These are phyloP conservation scores for Struthidea cinerea DNA, from an alignment of 2,113 vertebrate species.

Conservation along the genomic window DNA sequence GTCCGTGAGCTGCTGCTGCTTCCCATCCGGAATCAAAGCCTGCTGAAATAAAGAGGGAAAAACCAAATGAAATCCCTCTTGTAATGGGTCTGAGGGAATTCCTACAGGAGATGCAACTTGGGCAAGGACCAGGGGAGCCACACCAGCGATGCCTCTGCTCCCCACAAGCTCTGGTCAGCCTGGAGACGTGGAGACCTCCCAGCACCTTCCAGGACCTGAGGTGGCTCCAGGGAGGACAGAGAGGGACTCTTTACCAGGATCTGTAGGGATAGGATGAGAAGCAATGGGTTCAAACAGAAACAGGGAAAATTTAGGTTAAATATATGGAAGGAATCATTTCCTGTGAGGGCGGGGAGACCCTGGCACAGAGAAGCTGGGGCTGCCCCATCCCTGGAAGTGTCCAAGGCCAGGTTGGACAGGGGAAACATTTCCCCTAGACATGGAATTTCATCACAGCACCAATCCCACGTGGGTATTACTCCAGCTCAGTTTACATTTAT, in stretches of 20 bases:
- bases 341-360: not conserved
- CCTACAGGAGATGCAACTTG: not conserved
- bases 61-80: not conserved
- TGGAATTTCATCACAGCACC: not conserved
- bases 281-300: not conserved
- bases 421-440: not conserved
- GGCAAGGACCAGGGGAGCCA: not conserved
- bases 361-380: not conserved
- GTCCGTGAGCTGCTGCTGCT: not conserved
- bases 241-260: not conserved
- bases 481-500: not conserved
- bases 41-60: not conserved
- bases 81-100: not conserved
- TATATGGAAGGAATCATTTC: not conserved
- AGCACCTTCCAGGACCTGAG: not conserved
- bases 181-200: not conserved
- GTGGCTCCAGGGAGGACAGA: not conserved
- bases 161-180: not conserved
- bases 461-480: rapidly evolving
- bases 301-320: not conserved
- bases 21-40: not conserved
- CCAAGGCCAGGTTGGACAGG: rapidly evolving
- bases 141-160: not conserved
- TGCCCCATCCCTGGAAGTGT: not conserved
- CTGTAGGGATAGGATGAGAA: not conserved